Evolutionary conservation across 2,888 invertebrate species (phyloP), one percentile per base, ranked within the genome.

Genomic region (Lobophora halterata): DNA sequence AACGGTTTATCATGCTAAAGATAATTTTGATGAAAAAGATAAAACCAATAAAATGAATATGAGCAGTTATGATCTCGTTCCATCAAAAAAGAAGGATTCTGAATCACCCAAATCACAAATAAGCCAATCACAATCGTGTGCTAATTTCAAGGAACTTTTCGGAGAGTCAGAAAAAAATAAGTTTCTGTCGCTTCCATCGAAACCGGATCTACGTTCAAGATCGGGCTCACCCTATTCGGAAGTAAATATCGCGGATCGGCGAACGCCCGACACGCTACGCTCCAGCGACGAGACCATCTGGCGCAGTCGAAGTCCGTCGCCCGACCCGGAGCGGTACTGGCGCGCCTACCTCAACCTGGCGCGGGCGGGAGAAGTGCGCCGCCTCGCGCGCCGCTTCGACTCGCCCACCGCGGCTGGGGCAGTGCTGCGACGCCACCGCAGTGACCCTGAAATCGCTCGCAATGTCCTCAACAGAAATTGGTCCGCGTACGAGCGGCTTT

Each of bases 61-160:
- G 13, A 35, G 21, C 29, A 27, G 31, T 2, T 30, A 17, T 32
- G 13, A 40, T 35, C 9, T 47, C 33, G 29, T 41, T 6, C 28
- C 34, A 3, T 13, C 47, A 23, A 48, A 62, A 45, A 50, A 41
- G 55, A 65, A 54, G 45, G 66, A 67, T 33, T 45, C 50, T 16
- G 70, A 72, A 35, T 44, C 53, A 1, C 67, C 62, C 33, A 73
- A 67, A 48, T 65, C 72, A 17, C 76, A 68, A 58, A 68, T 89
- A 29, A 74, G 78, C n/a, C 83, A 89, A 26, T 92, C 93, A 0
- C 91, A 91, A 55, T 93, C 93, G 1, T 92, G 91, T 61, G 89
- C 94, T 16, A 92, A 94, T 73, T 79, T 95, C 36, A 94, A 93
- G 62, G 95, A 95, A 53, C 79, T 95, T n/a, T 95, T 94, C 62